Conservation (phyloP, 2,797 vertebrate species). For the Hydrolagus colliei region DNA sequence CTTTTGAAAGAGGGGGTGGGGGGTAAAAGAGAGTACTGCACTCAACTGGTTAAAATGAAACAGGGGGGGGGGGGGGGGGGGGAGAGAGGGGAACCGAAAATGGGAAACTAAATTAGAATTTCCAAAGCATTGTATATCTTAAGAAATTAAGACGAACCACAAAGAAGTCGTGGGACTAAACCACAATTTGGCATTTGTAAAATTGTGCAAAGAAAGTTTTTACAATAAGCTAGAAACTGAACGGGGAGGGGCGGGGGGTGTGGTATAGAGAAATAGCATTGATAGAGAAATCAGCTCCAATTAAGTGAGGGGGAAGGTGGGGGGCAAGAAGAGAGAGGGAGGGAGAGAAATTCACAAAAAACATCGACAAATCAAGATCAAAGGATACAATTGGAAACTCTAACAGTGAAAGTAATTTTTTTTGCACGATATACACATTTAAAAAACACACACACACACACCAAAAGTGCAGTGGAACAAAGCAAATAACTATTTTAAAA, state of each 20-base stretch:
- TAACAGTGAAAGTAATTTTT: neutral
- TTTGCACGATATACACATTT: neutral
- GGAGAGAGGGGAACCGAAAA: neutral
- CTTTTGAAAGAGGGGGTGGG: neutral
- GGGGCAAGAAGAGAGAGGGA: too few relatives aligned
- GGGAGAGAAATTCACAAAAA: neutral
- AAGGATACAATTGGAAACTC: neutral
- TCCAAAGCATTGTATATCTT: neutral
- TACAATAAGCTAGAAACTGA: too few relatives aligned
- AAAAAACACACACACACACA: too few relatives aligned
- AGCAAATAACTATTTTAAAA: too few relatives aligned
- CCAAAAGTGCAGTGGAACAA: neutral
- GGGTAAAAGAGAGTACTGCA: too few relatives aligned
- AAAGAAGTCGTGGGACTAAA: neutral
- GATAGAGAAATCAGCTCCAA: too few relatives aligned
- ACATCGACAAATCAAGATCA: slow-evolving; percentile 1
- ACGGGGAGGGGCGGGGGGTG: too few relatives aligned
- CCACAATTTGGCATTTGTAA: slow-evolving; percentile 3
- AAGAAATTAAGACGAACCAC: neutral
- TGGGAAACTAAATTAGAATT: too few relatives aligned
- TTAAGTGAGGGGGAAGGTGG: neutral
- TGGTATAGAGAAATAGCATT: too few relatives aligned
- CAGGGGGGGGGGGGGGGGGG: too few relatives aligned
- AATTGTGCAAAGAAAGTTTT: slow-evolving; percentile 2
- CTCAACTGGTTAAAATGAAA: neutral